A percentile compares a stretch with the other conserved stretches of the same genome.
Conservation (phyloP, 2,797 vertebrate genomes). For the Clarias pachynema region DNA sequence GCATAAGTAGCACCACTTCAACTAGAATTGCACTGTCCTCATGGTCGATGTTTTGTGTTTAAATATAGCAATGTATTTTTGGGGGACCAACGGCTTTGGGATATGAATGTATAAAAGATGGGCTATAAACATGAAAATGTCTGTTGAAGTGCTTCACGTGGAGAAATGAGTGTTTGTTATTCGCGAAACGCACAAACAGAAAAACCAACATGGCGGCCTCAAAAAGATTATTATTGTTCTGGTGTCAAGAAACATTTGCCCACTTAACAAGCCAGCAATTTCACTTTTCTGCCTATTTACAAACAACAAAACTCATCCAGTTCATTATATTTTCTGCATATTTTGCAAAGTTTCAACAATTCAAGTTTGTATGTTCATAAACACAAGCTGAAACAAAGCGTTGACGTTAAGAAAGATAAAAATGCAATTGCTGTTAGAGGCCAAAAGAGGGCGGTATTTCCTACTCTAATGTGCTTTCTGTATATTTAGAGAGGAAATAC, state of each 20-base stretch:
- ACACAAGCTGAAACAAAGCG: neutral
- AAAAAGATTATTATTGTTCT: neutral
- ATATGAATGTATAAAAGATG: constrained; percentile 78
- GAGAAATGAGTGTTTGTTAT: constrained; percentile 65
- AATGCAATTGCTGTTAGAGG: neutral
- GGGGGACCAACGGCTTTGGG: constrained; percentile 73
- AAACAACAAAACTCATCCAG: neutral
- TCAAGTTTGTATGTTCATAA: neutral
- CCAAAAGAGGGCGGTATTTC: constrained; percentile 5
- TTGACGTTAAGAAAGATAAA: neutral
- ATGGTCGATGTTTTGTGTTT: constrained; percentile 73
- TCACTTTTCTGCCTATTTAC: neutral
- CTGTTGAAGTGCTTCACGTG: constrained; percentile 79
- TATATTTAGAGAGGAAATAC: neutral
- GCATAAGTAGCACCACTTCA: constrained; percentile 79
- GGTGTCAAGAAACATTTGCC: neutral
- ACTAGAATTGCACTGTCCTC: constrained; percentile 80
- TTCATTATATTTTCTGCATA: neutral
- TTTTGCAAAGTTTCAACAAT: too few species aligned
- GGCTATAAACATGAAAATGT: constrained; percentile 70
- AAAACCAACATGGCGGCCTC: neutral
- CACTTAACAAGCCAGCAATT: neutral
- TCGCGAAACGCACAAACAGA: constrained; percentile 23
- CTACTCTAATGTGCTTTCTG: too few species aligned
- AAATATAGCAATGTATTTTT: constrained; percentile 76